Conservation (phyloP, 2,113 vertebrate genomes). For the Pelusios castaneus region DNA sequence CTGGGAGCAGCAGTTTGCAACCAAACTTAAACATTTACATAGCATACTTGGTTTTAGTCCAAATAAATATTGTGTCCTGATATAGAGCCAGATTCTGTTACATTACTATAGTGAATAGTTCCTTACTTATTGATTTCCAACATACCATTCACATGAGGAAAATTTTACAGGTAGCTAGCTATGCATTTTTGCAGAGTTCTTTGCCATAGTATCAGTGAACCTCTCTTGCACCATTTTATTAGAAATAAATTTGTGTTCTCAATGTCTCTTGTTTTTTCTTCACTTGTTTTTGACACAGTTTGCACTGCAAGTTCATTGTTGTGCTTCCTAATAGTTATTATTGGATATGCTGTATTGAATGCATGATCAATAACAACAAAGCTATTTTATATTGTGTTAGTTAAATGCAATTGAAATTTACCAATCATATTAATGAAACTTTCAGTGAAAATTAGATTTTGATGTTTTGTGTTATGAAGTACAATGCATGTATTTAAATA, state of each 20-base stretch:
- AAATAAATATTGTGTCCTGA: background rate
- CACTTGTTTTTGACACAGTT: background rate
- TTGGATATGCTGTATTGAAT: background rate
- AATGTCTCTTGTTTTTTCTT: background rate
- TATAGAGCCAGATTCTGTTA: background rate
- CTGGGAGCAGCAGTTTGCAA: background rate
- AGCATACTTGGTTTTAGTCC: background rate
- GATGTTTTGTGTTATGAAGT: background rate
- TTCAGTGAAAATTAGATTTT: background rate
- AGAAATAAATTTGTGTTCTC: background rate
- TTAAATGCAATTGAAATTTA: background rate
- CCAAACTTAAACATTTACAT: background rate
- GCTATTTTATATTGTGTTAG: background rate
- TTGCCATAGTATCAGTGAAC: background rate
- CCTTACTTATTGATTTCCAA: background rate
- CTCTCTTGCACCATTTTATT: background rate
- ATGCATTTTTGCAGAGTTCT: background rate
- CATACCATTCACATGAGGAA: background rate
- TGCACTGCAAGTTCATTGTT: background rate
- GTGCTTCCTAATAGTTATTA: background rate
- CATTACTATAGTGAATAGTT: background rate
- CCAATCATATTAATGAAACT: accelerated
- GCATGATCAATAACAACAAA: background rate
- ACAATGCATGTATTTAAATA: background rate
- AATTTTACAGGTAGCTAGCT: background rate